These are phyloP conservation scores for Gymnorhina tibicen DNA, from an alignment of 2,113 vertebrate species.

Conservation along the genomic window DNA sequence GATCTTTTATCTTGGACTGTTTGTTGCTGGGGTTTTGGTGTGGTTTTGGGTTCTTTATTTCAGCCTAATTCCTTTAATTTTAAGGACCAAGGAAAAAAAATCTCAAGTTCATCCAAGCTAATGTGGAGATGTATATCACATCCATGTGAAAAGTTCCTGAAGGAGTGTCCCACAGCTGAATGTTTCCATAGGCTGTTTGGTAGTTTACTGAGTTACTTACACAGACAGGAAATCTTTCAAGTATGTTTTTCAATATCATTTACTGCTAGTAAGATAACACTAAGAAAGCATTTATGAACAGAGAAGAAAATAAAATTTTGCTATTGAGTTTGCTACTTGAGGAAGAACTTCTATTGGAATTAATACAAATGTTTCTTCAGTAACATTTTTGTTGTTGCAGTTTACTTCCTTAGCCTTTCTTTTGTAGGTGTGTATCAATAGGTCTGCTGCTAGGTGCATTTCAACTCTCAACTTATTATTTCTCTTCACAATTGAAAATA, in stretches of 20 bases:
- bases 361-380: not conserved
- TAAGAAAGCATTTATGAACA: not conserved
- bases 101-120: not conserved
- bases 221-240: not conserved
- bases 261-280: not conserved
- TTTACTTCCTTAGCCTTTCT: not conserved
- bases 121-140: not conserved
- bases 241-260: not conserved
- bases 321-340: not conserved
- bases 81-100: not conserved
- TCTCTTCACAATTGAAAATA: not conserved
- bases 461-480: not conserved
- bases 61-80: not conserved
- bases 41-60: not conserved
- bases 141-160: not conserved
- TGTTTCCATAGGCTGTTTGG: not conserved
- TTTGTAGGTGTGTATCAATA: not conserved
- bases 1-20: not conserved
- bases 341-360: not conserved
- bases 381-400: not conserved
- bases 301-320: not conserved
- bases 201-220: not conserved
- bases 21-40: not conserved
- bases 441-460: not conserved
- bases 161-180: not conserved